phyloP scores from a whole-genome alignment of 2,797 vertebrate genomes.

The Intellagama lesueurii region DNA sequence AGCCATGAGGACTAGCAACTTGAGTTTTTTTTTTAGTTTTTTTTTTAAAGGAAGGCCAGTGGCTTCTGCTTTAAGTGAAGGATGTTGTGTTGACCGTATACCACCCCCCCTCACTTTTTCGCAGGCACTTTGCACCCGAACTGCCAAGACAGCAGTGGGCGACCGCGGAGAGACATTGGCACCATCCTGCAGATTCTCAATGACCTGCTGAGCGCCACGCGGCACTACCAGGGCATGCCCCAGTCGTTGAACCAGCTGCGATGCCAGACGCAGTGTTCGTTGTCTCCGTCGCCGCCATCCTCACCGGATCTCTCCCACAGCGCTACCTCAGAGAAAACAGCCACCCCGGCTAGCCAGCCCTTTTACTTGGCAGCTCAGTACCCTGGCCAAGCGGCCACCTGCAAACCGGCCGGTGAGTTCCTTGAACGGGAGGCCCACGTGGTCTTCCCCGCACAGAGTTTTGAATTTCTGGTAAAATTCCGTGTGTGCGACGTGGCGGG shows the following conservation, averaged over 20 bases:
- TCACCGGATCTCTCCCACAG: constrained; percentile 85
- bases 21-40: background rate
- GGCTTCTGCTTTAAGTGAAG: background rate
- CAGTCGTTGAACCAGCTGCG: constrained; percentile 95
- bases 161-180: constrained; percentile 93
- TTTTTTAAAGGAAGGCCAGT: background rate
- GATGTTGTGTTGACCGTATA: background rate
- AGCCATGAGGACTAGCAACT: background rate
- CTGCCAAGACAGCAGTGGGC: constrained; percentile 96
- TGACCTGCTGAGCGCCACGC: constrained; percentile 95
- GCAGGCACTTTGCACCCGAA: constrained; percentile 98
- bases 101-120: no score
- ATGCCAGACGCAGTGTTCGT: constrained; percentile 93
- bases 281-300: constrained; percentile 79
- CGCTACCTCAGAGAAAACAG: constrained; percentile 87
- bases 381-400: constrained; percentile 93
- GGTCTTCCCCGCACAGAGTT: no score
- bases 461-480: background rate
- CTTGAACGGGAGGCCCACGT: background rate
- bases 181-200: constrained; percentile 98
- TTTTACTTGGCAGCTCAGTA: constrained; percentile 89
- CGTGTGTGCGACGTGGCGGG: background rate
- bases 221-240: constrained; percentile 99
- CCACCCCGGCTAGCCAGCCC: constrained; percentile 71
- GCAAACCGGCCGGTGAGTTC: constrained; percentile 90